Evolutionary conservation across 2,797 vertebrate genomes (phyloP).

Genomic region (Aeoliscus strigatus): DNA sequence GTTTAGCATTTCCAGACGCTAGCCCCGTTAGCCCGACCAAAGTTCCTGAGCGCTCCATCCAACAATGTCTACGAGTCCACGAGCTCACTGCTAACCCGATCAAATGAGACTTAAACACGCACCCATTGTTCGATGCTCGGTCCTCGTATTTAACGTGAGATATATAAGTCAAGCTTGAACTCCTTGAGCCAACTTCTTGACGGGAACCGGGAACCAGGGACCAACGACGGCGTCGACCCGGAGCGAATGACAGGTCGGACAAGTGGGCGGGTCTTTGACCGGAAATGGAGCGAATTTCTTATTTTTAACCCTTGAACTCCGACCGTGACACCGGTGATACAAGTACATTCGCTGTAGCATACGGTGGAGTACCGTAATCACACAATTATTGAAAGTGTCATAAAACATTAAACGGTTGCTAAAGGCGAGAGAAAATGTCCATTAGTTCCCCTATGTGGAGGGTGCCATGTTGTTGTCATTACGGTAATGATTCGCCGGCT

Average conservation of each 20-base stretch:
- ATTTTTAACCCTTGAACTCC: too few species aligned
- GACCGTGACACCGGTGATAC: too few species aligned
- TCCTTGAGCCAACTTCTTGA: neutral
- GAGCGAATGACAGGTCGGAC: conserved; percentile 37
- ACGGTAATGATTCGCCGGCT: too few species aligned
- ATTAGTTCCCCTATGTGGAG: too few species aligned
- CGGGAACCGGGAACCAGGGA: conserved; percentile 38
- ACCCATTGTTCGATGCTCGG: conserved; percentile 50
- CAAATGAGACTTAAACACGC: conserved; percentile 25
- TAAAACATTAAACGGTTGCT: too few species aligned
- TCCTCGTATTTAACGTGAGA: neutral
- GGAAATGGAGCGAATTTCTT: too few species aligned
- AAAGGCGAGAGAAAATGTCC: too few species aligned
- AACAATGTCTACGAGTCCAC: neutral
- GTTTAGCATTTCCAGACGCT: neutral
- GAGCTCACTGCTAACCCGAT: neutral
- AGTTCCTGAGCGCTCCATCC: neutral
- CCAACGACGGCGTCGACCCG: conserved; percentile 15
- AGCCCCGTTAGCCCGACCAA: conserved; percentile 1
- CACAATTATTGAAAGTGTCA: too few species aligned
- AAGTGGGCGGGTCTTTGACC: conserved; percentile 26
- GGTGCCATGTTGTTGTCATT: too few species aligned
- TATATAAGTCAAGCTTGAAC: neutral
- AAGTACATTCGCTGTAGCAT: too few species aligned
- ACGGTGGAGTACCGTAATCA: too few species aligned